Conservation (phyloP, 1,140 invertebrate species). For the Musca domestica region DNA sequence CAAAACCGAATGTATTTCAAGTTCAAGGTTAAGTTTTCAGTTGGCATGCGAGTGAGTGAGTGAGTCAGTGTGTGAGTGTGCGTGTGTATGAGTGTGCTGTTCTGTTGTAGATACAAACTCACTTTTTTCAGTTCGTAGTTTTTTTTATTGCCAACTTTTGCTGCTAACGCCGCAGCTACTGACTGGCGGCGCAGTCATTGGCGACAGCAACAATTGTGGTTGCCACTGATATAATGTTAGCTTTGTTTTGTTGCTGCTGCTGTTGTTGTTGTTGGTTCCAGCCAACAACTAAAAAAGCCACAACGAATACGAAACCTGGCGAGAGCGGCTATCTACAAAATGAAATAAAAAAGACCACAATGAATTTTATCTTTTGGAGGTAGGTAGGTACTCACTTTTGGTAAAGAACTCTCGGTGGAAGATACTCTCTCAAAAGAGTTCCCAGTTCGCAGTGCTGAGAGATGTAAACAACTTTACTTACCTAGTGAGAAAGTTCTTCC, state of each 20-base stretch:
- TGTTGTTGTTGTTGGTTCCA: not conserved
- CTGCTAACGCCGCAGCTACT: not conserved
- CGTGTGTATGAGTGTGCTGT: no score
- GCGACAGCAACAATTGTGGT: no score
- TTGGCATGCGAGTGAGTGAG: no score
- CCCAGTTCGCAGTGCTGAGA: no score
- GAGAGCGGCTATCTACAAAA: not conserved
- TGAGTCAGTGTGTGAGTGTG: not conserved
- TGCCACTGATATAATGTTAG: not conserved
- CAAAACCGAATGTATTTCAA: conserved; percentile 44
- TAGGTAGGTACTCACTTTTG: no score
- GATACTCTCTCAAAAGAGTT: no score
- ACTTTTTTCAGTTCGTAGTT: not conserved
- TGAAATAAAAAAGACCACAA: not conserved
- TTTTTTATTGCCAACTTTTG: not conserved
- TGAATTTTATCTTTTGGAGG: not conserved
- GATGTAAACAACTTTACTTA: no score
- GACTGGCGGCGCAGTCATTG: no score
- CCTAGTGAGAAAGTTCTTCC: no score
- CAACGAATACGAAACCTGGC: not conserved
- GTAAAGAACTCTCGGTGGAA: no score
- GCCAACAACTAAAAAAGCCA: not conserved
- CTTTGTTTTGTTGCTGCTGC: not conserved
- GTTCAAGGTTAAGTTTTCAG: conserved; percentile 54
- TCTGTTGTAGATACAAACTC: conserved; percentile 10